phyloP scores from a whole-genome alignment of 1,140 invertebrate genomes.

The Melanaphis sacchari region DNA sequence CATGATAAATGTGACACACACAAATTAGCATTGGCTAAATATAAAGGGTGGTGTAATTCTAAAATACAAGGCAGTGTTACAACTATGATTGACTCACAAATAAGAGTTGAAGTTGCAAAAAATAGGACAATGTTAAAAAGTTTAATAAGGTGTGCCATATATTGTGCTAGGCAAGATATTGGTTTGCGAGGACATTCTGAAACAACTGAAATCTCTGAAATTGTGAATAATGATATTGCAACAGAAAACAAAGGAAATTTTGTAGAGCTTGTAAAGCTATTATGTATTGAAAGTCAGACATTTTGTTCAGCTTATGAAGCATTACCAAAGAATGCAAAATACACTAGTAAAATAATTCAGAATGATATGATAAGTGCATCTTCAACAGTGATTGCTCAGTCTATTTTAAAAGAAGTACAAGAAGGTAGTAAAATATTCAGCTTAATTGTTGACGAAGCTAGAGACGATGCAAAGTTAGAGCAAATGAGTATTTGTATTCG shows the following conservation, averaged over 20 bases:
- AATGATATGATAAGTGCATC: slow-evolving; percentile 27
- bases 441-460: slow-evolving; percentile 4
- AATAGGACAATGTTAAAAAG: slow-evolving; percentile 16
- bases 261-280: slow-evolving; percentile 24
- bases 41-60: slow-evolving; percentile 6
- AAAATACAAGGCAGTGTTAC: slow-evolving; percentile 30
- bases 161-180: slow-evolving; percentile 24
- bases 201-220: too few relatives aligned
- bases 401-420: slow-evolving; percentile 7
- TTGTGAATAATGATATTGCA: slow-evolving; percentile 28
- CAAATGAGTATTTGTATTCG: slow-evolving; percentile 16
- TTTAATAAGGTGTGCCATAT: slow-evolving; percentile 32
- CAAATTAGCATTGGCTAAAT: slow-evolving; percentile 8
- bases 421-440: background rate
- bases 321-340: slow-evolving; percentile 26
- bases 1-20: slow-evolving; percentile 37
- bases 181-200: background rate
- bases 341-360: slow-evolving; percentile 4
- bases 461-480: background rate
- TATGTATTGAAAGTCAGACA: slow-evolving; percentile 7
- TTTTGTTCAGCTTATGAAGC: slow-evolving; percentile 24
- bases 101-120: slow-evolving; percentile 8
- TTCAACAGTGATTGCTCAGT: background rate
- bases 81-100: slow-evolving; percentile 37
- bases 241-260: background rate